Evolutionary conservation across 2,888 invertebrate genomes (phyloP).

Genomic region (Entomobrya proxima): DNA sequence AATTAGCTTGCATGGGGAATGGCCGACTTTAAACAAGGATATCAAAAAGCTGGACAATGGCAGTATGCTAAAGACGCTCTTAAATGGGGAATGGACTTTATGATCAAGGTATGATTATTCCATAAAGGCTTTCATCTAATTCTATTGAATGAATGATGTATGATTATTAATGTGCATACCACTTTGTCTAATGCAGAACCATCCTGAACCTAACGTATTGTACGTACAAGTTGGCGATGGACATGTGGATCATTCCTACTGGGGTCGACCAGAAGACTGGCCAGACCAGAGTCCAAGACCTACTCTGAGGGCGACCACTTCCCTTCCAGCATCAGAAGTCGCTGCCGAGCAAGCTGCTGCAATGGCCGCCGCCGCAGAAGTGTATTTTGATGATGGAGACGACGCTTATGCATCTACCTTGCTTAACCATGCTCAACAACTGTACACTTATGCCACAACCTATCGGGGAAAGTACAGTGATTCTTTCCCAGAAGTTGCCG

Average conservation of each 20-base stretch:
- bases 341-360: constrained; percentile 82
- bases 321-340: constrained; percentile 79
- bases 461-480: constrained; percentile 80
- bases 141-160: neutral
- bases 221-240: constrained; percentile 77
- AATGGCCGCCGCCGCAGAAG: constrained; percentile 80
- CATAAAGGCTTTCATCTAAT: no score
- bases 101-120: constrained; percentile 76
- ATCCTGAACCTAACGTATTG: constrained; percentile 75
- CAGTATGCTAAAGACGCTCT: constrained; percentile 76
- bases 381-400: constrained; percentile 77
- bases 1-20: constrained; percentile 75
- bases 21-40: constrained; percentile 77
- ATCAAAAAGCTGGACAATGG: constrained; percentile 73
- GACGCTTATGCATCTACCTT: constrained; percentile 78
- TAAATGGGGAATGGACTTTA: constrained; percentile 77
- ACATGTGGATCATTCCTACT: constrained; percentile 78
- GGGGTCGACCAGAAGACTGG: constrained; percentile 82
- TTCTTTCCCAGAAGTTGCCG: constrained; percentile 79
- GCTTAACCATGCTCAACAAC: constrained; percentile 79
- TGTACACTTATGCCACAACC: constrained; percentile 80
- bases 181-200: constrained; percentile 37
- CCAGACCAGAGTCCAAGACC: constrained; percentile 54
- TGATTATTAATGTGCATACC: no score
- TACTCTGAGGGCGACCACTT: constrained; percentile 55